Conservation (phyloP, 2,113 vertebrate genomes). For the Tragelaphus strepsiceros region DNA sequence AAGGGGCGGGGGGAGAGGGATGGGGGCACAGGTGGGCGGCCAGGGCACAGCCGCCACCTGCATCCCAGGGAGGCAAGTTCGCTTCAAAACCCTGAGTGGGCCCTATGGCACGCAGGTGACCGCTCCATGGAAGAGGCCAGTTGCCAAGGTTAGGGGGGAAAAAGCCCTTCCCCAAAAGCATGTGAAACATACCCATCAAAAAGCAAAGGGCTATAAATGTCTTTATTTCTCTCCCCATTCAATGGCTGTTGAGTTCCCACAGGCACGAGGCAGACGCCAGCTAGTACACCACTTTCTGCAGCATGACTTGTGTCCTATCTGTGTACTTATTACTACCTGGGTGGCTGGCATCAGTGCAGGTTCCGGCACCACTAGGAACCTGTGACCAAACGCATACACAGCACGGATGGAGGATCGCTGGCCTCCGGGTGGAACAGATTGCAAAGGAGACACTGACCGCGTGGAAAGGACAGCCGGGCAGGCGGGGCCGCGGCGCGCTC, state of each 20-base stretch:
- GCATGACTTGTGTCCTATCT: slow-evolving; percentile 78
- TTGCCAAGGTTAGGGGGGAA: background rate
- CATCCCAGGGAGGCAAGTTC: slow-evolving; percentile 4
- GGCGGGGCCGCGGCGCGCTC: background rate
- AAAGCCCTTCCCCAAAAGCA: background rate
- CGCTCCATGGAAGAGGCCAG: slow-evolving; percentile 50
- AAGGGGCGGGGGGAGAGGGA: background rate
- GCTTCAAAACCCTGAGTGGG: background rate
- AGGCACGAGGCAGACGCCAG: slow-evolving; percentile 78
- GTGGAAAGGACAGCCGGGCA: slow-evolving; percentile 73
- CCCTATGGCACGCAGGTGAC: slow-evolving; percentile 4
- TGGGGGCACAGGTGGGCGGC: background rate
- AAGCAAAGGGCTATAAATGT: slow-evolving; percentile 74
- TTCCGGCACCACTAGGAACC: slow-evolving; percentile 86
- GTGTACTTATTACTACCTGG: slow-evolving; percentile 88
- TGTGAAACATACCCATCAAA: slow-evolving; percentile 74
- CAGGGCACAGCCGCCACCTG: background rate
- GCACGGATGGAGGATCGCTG: slow-evolving; percentile 82
- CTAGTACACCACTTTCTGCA: slow-evolving; percentile 68
- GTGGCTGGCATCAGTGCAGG: slow-evolving; percentile 83
- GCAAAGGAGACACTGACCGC: slow-evolving; percentile 80
- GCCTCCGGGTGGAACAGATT: slow-evolving; percentile 78
- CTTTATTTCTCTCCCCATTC: slow-evolving; percentile 72
- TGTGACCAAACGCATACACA: slow-evolving; percentile 81
- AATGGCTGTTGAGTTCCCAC: slow-evolving; percentile 76